Evolutionary conservation across 2,797 vertebrate species (phyloP).

Genomic region (Lophius americanus): DNA sequence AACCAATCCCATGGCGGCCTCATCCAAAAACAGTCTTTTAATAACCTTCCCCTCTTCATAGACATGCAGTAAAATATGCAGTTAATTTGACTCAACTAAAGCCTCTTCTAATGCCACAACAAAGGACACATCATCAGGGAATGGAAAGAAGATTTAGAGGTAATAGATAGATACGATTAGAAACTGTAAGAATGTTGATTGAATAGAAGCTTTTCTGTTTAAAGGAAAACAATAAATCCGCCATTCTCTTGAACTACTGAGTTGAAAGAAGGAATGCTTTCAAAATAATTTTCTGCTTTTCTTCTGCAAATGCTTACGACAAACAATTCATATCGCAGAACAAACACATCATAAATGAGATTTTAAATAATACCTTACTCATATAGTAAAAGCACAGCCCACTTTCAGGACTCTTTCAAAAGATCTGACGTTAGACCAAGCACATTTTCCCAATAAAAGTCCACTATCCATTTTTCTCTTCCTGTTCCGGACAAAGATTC

Average conservation of each 20-base stretch:
- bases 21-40: conserved; percentile 43
- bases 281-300: not conserved
- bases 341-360: not conserved
- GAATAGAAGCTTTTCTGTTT: conserved; percentile 53
- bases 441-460: conserved; percentile 16
- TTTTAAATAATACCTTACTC: too few relatives aligned
- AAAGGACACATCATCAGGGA: conserved; percentile 37
- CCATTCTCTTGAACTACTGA: conserved; percentile 11
- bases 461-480: not conserved
- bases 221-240: conserved; percentile 40
- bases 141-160: conserved; percentile 65
- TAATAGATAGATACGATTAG: conserved; percentile 65
- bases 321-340: not conserved
- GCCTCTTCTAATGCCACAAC: conserved; percentile 44
- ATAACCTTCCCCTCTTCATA: conserved; percentile 42
- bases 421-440: not conserved
- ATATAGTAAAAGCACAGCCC: too few relatives aligned
- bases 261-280: not conserved
- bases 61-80: conserved; percentile 37
- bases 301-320: not conserved
- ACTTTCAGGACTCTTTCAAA: not conserved
- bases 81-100: conserved; percentile 48
- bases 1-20: conserved; percentile 65
- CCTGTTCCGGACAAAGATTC: conserved; percentile 5
- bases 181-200: conserved; percentile 49